Base-by-base conservation (phyloP, 2,888 invertebrate genomes). In the Leucoma salicis region DNA sequence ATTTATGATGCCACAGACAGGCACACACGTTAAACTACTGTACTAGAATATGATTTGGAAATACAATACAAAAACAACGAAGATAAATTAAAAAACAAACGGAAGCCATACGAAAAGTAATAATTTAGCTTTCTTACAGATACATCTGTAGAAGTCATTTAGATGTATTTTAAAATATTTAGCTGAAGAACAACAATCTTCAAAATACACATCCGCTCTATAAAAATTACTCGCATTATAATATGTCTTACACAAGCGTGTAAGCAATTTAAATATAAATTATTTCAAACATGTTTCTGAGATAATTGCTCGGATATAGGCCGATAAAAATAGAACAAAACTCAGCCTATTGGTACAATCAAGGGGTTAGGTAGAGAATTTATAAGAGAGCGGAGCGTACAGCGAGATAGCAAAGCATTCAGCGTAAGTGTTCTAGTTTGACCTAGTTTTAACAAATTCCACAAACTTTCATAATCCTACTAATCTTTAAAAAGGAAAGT, bases 301-400 rank as follows among this genome's bases (percentile, higher is more conserved):
- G 24, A 52, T 37, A 52, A 55, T 42, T 14, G 11, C 12, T 51
- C 14, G 14, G n/a, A 49, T 42, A 44, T 46, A 42, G 49, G 31
- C 25, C 35, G 24, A 13, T 43, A 39, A 11, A 46, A 39, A 52
- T 44, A 42, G 14, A 45, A n/a, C 24, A 27, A 24, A 41, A 40
- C 11, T 31, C 14, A 34, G 42, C 28, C 31, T 42, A 51, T 41
- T 5, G 28, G 21, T 13, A 10, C 29, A 18, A 28, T 39, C 31
- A n/a, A 38, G 16, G 27, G 34, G 31, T 21, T 31, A 39, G 24
- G 29, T 27, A 31, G 27, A 27, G 5, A 10, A 10, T 27, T 11
- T 10, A 11, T 11, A 16, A 11, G 6, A 18, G 12, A 10, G 21
- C 25, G 13, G 35, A 14, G 25, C 25, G 25, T 10, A 8, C 8